Evolutionary conservation across 1,140 invertebrate genomes (phyloP).

Genomic region (Temnothorax nylanderi): DNA sequence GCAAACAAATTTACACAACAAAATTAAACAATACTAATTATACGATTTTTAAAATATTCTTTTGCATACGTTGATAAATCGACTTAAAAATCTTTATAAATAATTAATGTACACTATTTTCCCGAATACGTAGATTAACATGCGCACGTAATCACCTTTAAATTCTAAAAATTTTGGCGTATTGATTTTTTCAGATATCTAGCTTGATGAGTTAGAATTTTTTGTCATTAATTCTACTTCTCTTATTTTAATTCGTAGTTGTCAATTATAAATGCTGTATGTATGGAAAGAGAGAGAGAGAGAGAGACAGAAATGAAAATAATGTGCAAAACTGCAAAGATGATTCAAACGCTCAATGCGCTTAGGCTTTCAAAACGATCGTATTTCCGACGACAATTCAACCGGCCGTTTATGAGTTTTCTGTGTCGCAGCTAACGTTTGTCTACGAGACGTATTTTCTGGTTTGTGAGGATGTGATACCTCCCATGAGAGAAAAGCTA

Average conservation of each 20-base stretch:
- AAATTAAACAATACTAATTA: too few species aligned
- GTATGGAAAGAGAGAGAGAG: background rate
- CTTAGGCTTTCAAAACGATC: slow-evolving; percentile 41
- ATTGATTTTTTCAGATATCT: background rate
- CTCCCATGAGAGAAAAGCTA: slow-evolving; percentile 64
- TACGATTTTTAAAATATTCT: too few species aligned
- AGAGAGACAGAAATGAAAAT: background rate
- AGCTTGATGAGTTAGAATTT: too few species aligned
- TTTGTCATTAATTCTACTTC: too few species aligned
- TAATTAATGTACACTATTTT: too few species aligned
- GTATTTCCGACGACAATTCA: slow-evolving; percentile 53
- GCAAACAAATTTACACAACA: too few species aligned
- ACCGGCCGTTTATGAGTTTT: slow-evolving; percentile 69
- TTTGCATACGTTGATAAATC: too few species aligned
- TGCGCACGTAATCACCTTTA: background rate
- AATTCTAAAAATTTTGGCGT: background rate
- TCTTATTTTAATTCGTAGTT: background rate
- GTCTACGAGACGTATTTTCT: slow-evolving; percentile 68
- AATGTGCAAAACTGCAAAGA: slow-evolving; percentile 13
- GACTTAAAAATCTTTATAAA: too few species aligned
- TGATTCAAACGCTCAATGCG: background rate
- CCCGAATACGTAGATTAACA: too few species aligned
- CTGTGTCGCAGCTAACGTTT: slow-evolving; percentile 57
- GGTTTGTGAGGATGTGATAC: slow-evolving; percentile 67
- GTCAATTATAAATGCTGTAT: background rate